These are phyloP conservation scores for Pachyseris speciosa DNA, from an alignment of 64 coral and sea anemone genomes.

Conservation along the genomic window DNA sequence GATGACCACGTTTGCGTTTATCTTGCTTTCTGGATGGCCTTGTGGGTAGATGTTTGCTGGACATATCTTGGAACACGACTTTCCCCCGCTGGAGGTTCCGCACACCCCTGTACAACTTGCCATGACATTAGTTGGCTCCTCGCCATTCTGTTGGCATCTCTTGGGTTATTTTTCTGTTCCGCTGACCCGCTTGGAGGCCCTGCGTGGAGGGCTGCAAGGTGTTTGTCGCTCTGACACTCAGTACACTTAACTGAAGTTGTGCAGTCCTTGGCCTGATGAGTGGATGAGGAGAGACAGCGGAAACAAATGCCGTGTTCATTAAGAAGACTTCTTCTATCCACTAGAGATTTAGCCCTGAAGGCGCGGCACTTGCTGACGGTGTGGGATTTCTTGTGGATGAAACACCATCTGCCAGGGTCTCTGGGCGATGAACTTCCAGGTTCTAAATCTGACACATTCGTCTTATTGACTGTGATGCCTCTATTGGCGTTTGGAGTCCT, in stretches of 20 bases:
- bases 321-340: slow-evolving; percentile 36
- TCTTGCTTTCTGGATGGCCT: too few species aligned
- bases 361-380: slow-evolving; percentile 53
- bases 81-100: too few species aligned
- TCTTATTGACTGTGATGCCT: neutral
- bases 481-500: too few species aligned
- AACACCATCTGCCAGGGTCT: slow-evolving; percentile 27
- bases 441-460: neutral
- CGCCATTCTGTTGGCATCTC: too few species aligned
- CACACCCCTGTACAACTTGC: too few species aligned
- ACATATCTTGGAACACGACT: too few species aligned
- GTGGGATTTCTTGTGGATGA: slow-evolving; percentile 50
- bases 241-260: slow-evolving; percentile 18
- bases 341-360: slow-evolving; percentile 34
- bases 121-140: too few species aligned
- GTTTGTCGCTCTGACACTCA: slow-evolving; percentile 46
- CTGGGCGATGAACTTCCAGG: neutral
- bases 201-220: slow-evolving; percentile 43
- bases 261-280: slow-evolving; percentile 54
- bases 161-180: too few species aligned
- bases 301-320: slow-evolving; percentile 59
- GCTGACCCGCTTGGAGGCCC: too few species aligned
- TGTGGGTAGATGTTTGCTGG: too few species aligned
- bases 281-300: slow-evolving; percentile 28
- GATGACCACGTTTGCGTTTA: too few species aligned